Evolutionary conservation across 2,888 invertebrate species (phyloP).

Genomic region (Sinhomidia bicolor): DNA sequence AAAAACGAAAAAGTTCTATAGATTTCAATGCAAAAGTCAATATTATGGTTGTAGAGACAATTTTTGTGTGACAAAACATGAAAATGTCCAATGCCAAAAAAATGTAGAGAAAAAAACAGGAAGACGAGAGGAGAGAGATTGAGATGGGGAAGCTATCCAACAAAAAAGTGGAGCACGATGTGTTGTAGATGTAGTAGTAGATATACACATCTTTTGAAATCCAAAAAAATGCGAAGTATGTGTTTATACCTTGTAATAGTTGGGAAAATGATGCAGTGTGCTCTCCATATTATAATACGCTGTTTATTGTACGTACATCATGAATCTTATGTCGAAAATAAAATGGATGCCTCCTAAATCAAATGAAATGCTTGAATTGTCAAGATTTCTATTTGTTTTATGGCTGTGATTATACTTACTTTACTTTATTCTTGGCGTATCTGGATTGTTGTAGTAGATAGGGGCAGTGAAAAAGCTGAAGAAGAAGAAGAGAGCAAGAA

Average conservation of each 20-base stretch:
- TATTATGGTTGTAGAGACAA: too few species aligned
- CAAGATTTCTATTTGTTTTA: slow-evolving; percentile 66
- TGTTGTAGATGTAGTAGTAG: too few species aligned
- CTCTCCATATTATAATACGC: not conserved
- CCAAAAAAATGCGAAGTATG: not conserved
- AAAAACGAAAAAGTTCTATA: too few species aligned
- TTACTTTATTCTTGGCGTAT: slow-evolving; percentile 25
- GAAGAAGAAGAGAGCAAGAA: too few species aligned
- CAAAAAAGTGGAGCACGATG: too few species aligned
- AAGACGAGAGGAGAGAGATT: too few species aligned
- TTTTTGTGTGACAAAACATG: too few species aligned
- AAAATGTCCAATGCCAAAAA: not conserved
- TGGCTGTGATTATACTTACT: slow-evolving; percentile 57
- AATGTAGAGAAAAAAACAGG: too few species aligned
- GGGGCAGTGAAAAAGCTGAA: not conserved
- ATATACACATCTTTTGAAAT: not conserved
- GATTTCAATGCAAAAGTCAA: too few species aligned
- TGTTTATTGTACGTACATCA: slow-evolving; percentile 4
- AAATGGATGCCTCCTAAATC: slow-evolving; percentile 61
- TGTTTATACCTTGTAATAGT: not conserved
- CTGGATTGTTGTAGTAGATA: not conserved
- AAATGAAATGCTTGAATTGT: slow-evolving; percentile 65
- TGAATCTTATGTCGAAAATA: slow-evolving; percentile 40
- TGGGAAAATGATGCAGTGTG: not conserved
- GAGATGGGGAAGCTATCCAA: too few species aligned